These are phyloP conservation scores for Platichthys stellatus DNA, from an alignment of 2,113 vertebrate genomes.

Conservation along the genomic window DNA sequence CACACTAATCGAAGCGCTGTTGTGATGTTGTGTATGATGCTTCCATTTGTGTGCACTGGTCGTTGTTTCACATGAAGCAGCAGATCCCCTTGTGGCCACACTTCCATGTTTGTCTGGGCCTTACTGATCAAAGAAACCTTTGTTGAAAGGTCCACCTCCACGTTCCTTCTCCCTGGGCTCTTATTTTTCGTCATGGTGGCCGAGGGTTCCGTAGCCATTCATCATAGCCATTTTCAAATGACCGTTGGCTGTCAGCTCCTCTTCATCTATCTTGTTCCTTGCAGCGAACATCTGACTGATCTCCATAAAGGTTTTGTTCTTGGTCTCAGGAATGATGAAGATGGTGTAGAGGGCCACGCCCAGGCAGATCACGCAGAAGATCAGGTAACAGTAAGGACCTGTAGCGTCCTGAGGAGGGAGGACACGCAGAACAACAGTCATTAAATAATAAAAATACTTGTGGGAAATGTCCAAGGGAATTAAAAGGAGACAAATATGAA, in stretches of 20 bases:
- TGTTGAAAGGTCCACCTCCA: neutral
- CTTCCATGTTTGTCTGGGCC: conserved; percentile 9
- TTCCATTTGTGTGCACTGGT: neutral
- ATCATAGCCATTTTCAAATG: conserved; percentile 75
- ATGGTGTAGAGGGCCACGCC: conserved; percentile 84
- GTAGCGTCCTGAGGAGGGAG: conserved; percentile 78
- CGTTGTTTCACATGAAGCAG: conserved; percentile 14
- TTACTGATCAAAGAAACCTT: neutral
- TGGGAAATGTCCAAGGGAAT: neutral
- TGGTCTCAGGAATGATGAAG: conserved; percentile 89
- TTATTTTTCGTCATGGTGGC: conserved; percentile 19
- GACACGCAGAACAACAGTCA: neutral
- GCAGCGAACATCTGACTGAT: conserved; percentile 87
- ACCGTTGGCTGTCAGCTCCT: conserved; percentile 51
- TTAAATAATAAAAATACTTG: neutral
- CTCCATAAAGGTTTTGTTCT: conserved; percentile 92
- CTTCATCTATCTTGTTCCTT: conserved; percentile 56
- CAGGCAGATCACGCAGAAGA: conserved; percentile 86
- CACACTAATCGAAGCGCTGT: too few relatives aligned
- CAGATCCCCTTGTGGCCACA: conserved; percentile 13
- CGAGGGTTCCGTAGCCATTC: conserved; percentile 83
- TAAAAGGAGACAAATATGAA: neutral
- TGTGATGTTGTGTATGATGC: too few relatives aligned
- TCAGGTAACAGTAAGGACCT: conserved; percentile 88
- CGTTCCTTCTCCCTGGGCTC: neutral